These are phyloP conservation scores for Apostichopus japonicus DNA, from an alignment of 35 echinoderm and acorn worm species.

Conservation along the genomic window DNA sequence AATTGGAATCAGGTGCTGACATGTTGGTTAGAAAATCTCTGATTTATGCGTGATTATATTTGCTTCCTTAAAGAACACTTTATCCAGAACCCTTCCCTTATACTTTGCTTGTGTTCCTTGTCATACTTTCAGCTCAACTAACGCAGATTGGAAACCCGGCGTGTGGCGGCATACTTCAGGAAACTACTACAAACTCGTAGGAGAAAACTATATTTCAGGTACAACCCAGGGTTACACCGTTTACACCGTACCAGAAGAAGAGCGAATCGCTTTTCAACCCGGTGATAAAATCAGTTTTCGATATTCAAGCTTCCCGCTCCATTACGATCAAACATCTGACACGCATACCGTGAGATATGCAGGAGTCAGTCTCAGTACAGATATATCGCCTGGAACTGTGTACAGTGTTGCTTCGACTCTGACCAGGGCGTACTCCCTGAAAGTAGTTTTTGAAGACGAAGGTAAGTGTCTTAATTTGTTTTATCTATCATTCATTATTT, in stretches of 20 bases:
- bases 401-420: slow-evolving; percentile 55
- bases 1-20: too few relatives aligned
- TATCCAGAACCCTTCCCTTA: neutral
- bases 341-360: slow-evolving; percentile 42
- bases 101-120: neutral
- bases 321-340: slow-evolving; percentile 79
- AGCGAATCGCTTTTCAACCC: slow-evolving; percentile 74
- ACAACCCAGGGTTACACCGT: slow-evolving; percentile 68
- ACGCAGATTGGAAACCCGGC: slow-evolving; percentile 69
- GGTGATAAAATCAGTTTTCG: slow-evolving; percentile 80
- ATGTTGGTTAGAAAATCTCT: too few relatives aligned
- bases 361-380: slow-evolving; percentile 55
- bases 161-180: slow-evolving; percentile 68
- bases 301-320: slow-evolving; percentile 53
- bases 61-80: too few relatives aligned
- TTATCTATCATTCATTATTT: too few relatives aligned
- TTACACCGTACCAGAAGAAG: slow-evolving; percentile 49
- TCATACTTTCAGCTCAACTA: slow-evolving; percentile 34
- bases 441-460: slow-evolving; percentile 77
- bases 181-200: slow-evolving; percentile 83
- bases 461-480: slow-evolving; percentile 30
- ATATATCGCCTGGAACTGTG: neutral
- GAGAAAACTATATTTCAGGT: slow-evolving; percentile 73
- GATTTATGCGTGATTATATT: too few relatives aligned
- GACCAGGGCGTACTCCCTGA: slow-evolving; percentile 71